These are phyloP conservation scores for Tretioscincus oriximinensis DNA, from an alignment of 2,113 vertebrate species.

Conservation along the genomic window DNA sequence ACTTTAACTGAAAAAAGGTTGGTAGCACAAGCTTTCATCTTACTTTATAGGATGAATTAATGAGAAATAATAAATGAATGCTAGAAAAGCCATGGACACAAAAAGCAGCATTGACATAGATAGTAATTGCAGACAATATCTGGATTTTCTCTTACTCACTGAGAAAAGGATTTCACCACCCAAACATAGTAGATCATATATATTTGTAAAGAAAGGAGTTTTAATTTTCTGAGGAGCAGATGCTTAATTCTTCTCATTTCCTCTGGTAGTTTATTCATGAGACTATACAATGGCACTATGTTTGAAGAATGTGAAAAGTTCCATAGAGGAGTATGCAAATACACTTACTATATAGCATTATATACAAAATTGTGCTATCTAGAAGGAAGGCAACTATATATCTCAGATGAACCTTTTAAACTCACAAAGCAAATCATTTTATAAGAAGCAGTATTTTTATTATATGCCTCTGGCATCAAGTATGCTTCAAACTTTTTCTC, in stretches of 20 bases:
- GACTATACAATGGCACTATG: background rate
- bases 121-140: background rate
- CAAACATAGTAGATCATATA: background rate
- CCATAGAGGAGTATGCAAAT: background rate
- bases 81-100: background rate
- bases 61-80: background rate
- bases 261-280: background rate
- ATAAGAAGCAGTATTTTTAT: too few species aligned
- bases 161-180: background rate
- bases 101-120: background rate
- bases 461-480: too few species aligned
- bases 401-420: too few species aligned
- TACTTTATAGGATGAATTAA: too few species aligned
- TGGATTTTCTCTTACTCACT: background rate
- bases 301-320: background rate
- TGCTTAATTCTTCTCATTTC: background rate
- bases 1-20: too few species aligned
- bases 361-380: background rate
- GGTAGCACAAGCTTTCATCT: too few species aligned
- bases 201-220: background rate
- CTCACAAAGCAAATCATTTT: too few species aligned
- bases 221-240: background rate
- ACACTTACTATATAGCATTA: background rate
- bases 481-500: too few species aligned
- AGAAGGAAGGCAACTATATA: too few species aligned